A percentile compares a stretch with the other conserved stretches of the same genome.
phyloP scores from a whole-genome alignment of 2,888 invertebrate species.

The Epinotia demarniana region DNA sequence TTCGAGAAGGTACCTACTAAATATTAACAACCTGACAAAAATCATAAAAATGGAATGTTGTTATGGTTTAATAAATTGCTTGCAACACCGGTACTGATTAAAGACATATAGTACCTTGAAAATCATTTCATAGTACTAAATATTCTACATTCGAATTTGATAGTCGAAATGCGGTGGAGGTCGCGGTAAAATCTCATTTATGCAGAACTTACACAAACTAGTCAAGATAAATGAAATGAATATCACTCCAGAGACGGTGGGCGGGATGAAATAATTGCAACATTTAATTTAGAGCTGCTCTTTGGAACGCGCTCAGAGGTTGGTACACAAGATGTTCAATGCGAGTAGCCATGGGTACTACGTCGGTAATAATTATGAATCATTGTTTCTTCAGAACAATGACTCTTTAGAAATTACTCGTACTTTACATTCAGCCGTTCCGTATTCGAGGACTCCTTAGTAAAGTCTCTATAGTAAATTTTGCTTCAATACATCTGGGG shows the following conservation, averaged over 20 bases:
- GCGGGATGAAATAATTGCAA: constrained; percentile 60
- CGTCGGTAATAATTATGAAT: neutral
- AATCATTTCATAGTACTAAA: neutral
- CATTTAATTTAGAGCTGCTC: constrained; percentile 52
- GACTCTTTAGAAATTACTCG: too few species aligned
- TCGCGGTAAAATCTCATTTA: constrained; percentile 46
- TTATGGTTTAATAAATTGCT: too few species aligned
- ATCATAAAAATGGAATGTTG: too few species aligned
- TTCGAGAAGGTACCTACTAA: too few species aligned
- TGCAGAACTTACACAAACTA: constrained; percentile 48
- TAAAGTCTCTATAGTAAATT: too few species aligned
- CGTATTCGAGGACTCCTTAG: too few species aligned
- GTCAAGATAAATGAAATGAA: constrained; percentile 64
- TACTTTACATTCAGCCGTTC: too few species aligned
- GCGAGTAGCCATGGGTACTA: neutral
- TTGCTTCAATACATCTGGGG: too few species aligned
- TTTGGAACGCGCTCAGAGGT: constrained; percentile 18
- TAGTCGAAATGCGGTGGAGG: neutral
- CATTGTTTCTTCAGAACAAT: neutral
- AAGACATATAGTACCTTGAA: neutral
- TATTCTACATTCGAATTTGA: constrained; percentile 1
- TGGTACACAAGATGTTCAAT: neutral
- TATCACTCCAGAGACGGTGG: constrained; percentile 56
- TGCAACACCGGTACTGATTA: too few species aligned
- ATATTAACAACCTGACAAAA: too few species aligned